These are phyloP conservation scores for Isaurus tuberculatus DNA, from an alignment of 92 coral and sea anemone genomes.

Conservation along the genomic window DNA sequence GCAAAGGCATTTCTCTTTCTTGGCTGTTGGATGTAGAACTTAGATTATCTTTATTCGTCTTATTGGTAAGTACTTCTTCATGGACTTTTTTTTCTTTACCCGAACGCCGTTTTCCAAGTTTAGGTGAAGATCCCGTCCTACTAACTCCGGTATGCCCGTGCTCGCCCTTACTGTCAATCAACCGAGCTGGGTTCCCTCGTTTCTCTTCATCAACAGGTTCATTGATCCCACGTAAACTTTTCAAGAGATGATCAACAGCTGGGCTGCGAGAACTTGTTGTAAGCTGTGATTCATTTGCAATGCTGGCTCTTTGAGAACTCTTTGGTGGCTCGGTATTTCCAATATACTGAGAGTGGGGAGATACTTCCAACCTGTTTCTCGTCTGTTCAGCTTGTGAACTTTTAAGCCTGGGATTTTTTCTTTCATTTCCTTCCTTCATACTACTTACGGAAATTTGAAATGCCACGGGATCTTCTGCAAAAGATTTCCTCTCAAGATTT, in stretches of 20 bases:
- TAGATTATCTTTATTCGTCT: neutral
- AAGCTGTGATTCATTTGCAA: neutral
- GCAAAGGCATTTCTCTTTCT: neutral
- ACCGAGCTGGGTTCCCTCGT: neutral
- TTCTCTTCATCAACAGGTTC: neutral
- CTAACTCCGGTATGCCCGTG: neutral
- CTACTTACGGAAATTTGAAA: neutral
- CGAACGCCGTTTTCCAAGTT: neutral
- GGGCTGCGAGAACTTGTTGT: neutral
- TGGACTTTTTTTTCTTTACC: neutral
- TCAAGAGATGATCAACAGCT: conserved; percentile 20
- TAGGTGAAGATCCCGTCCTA: neutral
- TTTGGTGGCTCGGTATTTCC: neutral
- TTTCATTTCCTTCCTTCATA: conserved; percentile 24
- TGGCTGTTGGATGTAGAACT: neutral
- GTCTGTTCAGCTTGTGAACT: neutral
- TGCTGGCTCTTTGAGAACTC: neutral
- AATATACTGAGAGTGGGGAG: neutral
- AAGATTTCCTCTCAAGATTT: neutral
- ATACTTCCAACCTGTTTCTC: neutral
- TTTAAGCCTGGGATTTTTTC: conserved; percentile 22
- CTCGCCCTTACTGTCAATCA: neutral
- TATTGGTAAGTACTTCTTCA: neutral
- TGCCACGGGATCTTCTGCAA: neutral
- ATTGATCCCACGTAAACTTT: conserved; percentile 21